Percentiles rank a stretch among this genome's conserved stretches.
These are phyloP conservation scores for Hemitrygon akajei DNA, from an alignment of 2,797 vertebrate species.

Conservation along the genomic window DNA sequence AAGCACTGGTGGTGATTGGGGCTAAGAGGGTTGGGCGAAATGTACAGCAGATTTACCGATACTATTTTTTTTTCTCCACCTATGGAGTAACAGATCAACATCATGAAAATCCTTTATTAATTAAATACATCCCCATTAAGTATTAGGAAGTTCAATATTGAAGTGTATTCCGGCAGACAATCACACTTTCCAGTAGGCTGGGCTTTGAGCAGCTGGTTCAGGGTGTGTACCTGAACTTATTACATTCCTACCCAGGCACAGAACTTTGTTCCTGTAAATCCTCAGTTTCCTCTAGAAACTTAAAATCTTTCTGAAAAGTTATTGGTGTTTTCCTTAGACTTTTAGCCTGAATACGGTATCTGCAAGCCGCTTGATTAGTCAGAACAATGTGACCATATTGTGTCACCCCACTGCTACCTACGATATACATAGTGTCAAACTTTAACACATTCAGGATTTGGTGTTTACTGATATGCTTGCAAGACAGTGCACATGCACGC, in stretches of 20 bases:
- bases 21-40: background rate
- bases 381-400: background rate
- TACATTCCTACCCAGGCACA: background rate
- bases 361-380: background rate
- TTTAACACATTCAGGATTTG: background rate
- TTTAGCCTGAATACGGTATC: background rate
- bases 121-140: background rate
- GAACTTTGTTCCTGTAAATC: background rate
- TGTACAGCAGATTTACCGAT: too few species aligned
- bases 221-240: background rate
- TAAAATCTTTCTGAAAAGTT: background rate
- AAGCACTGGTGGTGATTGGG: too few species aligned
- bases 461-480: background rate
- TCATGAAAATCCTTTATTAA: background rate
- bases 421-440: background rate
- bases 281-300: background rate
- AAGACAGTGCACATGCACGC: too few species aligned
- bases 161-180: too few species aligned
- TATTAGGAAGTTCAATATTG: too few species aligned
- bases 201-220: background rate
- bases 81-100: background rate
- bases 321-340: background rate
- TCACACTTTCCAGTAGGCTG: background rate
- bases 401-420: too few species aligned
- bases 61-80: background rate